These are phyloP conservation scores for Enteromius fasciolatus DNA, from an alignment of 2,797 vertebrate species.

Conservation along the genomic window DNA sequence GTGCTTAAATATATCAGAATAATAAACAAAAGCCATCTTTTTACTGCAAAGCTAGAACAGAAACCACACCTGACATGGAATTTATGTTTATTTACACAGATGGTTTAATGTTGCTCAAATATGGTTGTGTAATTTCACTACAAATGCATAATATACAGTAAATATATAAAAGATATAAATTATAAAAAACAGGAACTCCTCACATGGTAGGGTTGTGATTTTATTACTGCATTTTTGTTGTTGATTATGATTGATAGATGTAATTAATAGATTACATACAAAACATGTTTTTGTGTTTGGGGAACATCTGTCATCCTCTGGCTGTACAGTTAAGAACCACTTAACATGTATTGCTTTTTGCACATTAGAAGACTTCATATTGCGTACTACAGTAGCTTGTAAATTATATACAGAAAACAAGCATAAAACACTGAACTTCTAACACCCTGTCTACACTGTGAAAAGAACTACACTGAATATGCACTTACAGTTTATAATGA, in stretches of 20 bases:
- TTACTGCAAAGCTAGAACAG: too few species aligned
- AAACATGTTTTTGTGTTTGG: background rate
- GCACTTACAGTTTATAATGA: background rate
- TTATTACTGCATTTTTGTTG: background rate
- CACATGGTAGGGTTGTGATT: background rate
- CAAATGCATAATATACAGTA: background rate
- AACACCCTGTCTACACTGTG: background rate
- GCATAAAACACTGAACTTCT: background rate
- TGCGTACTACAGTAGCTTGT: background rate
- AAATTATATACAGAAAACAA: background rate
- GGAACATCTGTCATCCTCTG: background rate
- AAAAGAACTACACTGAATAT: background rate
- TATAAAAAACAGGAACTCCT: background rate
- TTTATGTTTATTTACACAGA: slow-evolving; percentile 1
- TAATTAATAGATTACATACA: background rate
- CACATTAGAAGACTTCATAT: background rate
- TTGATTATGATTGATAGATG: background rate
- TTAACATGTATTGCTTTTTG: background rate
- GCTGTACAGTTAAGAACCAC: background rate
- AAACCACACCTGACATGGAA: background rate
- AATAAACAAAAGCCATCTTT: background rate
- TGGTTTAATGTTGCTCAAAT: background rate
- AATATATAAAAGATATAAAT: background rate
- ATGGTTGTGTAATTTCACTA: background rate
- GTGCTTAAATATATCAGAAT: background rate